Base-by-base conservation (phyloP, 2,113 vertebrate genomes). In the Jaculus jaculus region DNA sequence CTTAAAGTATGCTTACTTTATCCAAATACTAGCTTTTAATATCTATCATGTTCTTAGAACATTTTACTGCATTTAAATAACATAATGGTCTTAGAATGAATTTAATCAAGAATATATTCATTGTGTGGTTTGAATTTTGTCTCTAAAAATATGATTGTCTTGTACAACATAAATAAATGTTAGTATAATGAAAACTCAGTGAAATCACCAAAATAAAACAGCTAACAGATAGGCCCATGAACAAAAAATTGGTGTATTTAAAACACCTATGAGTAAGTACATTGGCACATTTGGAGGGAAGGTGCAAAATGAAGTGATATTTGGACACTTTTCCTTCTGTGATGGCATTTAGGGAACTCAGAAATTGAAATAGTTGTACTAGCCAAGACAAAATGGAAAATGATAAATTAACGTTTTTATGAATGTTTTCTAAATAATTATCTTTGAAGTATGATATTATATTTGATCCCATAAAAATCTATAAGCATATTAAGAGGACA, bases 401-500 rank as follows among this genome's bases (percentile, higher is more conserved):
- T 75, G 26, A 78, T 83, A 20, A 79, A 92, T 87, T 61, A 93
- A 90, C 42, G 8, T 96, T 39, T 92, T 73, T 88, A 83, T 69
- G 95, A 95, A 88, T 93, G 32, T 78, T 90, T 71, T 68, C 83
- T 65, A 96, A 96, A 95, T 91, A 72, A 90, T 79, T 89, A 93
- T 94, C 47, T 15, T 24, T 90, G 69, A 92, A 94, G 92, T 12
- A 86, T 81, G 86, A 37, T 58, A 93, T 95, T 91, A 88, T 94
- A 90, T 91, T 94, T 95, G 87, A 85, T 94, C 71, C 37, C 77
- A 83, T 65, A 94, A 96, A 95, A 93, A 89, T 96, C 80, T 69
- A 83, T 96, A 94, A 97, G 90, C 78, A 88, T 95, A 87, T 90
- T 96, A 95, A 82, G 73, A 91, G 81, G 82, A 96, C 96, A 95